Base-by-base conservation (phyloP, 2,113 vertebrate genomes). In the Saguinus imperator region DNA sequence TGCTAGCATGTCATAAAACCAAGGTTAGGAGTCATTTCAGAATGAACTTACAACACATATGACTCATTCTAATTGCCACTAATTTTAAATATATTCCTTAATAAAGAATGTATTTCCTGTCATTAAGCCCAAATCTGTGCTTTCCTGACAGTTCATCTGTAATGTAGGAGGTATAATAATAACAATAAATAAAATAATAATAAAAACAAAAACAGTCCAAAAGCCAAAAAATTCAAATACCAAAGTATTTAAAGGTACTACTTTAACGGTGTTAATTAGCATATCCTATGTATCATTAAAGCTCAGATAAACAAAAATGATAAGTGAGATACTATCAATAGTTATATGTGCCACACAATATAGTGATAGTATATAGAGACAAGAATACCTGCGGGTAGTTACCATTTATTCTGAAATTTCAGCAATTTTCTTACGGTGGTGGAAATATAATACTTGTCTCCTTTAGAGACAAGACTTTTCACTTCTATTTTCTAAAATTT, bases 71-170 rank as follows among this genome's bases (percentile, higher is more conserved):
- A 90, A 97, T 70, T 84, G 48, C 6, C 55, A 91, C 48, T 87
- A 87, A 95, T 95, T 95, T 68, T 90, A 91, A 87, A 92, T 81
- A 68, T 94, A 45, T 68, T 52, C 57, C 87, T 95, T 72, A 94
- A 86, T 48, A 91, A 95, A 96, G 55, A 95, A 72, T 82, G 58
- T 64, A 64, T 83, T 91, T 45, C 13, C 35, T 85, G 8, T 70
- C 64, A 81, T 32, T 94, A 94, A 76, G 4, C 4, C 21, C 14
- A 73, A 86, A 89, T 55, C 35, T 55, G 35, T 89, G 37, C 75
- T 91, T 95, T 72, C 17, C 8, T 35, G 20, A 89, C 11, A 89
- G 20, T 73, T 95, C 9, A 61, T 64, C 70, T 85, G 8, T 85
- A 84, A 72, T 37, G 18, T 58, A 95, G 70, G 55, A 89, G 85